phyloP scores from a whole-genome alignment of 1,140 invertebrate species.

The Brachionus rotundiformis region DNA sequence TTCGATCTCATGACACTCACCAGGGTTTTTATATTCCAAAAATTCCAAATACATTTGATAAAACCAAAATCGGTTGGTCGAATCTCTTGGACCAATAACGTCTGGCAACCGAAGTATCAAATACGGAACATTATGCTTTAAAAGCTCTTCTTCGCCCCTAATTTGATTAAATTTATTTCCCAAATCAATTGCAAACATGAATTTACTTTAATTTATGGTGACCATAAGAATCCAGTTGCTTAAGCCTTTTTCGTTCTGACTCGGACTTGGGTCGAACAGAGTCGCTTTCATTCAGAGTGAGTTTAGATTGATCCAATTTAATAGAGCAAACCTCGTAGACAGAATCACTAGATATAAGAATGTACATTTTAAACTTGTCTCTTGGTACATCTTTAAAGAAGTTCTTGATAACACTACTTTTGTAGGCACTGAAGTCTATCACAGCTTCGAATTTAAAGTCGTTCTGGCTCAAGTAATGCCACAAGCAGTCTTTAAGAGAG shows the following conservation, averaged over 20 bases:
- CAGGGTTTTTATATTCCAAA: slow-evolving; percentile 50
- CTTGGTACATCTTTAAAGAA: slow-evolving; percentile 57
- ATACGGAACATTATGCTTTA: slow-evolving; percentile 58
- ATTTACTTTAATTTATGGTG: slow-evolving; percentile 56
- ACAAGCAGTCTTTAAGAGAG: slow-evolving; percentile 57
- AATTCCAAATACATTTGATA: slow-evolving; percentile 66
- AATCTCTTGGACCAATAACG: slow-evolving; percentile 66
- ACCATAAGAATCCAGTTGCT: slow-evolving; percentile 62
- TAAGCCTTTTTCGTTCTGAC: slow-evolving; percentile 56
- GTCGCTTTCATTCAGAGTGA: slow-evolving; percentile 57
- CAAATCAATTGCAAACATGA: too few species aligned
- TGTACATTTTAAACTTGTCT: slow-evolving; percentile 60
- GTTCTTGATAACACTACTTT: slow-evolving; percentile 59
- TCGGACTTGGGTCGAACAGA: slow-evolving; percentile 59
- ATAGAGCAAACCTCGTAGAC: slow-evolving; percentile 64
- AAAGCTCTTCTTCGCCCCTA: slow-evolving; percentile 65
- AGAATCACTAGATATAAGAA: slow-evolving; percentile 67
- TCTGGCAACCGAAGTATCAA: slow-evolving; percentile 65
- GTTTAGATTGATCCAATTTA: slow-evolving; percentile 53
- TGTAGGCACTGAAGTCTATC: slow-evolving; percentile 66
- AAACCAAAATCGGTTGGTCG: slow-evolving; percentile 65
- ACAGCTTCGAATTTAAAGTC: slow-evolving; percentile 61
- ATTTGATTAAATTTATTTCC: too few species aligned
- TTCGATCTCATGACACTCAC: slow-evolving; percentile 57
- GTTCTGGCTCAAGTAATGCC: slow-evolving; percentile 51